Evolutionary conservation across 2,888 invertebrate species (phyloP).

Genomic region (Dermolepida albohirtum): DNA sequence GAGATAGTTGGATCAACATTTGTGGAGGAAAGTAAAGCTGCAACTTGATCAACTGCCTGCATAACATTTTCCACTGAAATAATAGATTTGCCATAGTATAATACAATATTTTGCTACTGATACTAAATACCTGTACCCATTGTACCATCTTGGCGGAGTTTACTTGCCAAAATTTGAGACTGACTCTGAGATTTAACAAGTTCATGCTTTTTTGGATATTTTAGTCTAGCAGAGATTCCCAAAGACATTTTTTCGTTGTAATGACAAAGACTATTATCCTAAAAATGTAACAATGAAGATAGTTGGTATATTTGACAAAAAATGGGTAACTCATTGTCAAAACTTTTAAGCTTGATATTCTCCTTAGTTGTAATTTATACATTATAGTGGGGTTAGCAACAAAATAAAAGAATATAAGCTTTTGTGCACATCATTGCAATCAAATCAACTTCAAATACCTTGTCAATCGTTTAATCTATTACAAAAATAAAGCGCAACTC

Average conservation of each 20-base stretch:
- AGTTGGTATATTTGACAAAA: slow-evolving; percentile 48
- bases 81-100: neutral
- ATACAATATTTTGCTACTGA: neutral
- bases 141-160: slow-evolving; percentile 63
- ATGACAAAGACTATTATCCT: slow-evolving; percentile 46
- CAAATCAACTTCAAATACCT: slow-evolving; percentile 45
- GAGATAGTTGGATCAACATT: slow-evolving; percentile 75
- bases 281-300: slow-evolving; percentile 50
- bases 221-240: slow-evolving; percentile 63
- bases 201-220: slow-evolving; percentile 63
- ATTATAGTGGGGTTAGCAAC: slow-evolving; percentile 10
- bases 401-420: slow-evolving; percentile 16
- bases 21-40: slow-evolving; percentile 80
- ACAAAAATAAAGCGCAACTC: slow-evolving; percentile 52
- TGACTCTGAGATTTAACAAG: slow-evolving; percentile 63
- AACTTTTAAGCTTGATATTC: slow-evolving; percentile 42
- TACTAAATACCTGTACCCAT: slow-evolving; percentile 60
- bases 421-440: slow-evolving; percentile 1
- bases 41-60: slow-evolving; percentile 84
- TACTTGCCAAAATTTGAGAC: slow-evolving; percentile 63
- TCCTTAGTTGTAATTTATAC: slow-evolving; percentile 3
- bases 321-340: slow-evolving; percentile 56
- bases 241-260: slow-evolving; percentile 59
- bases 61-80: slow-evolving; percentile 83
- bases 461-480: slow-evolving; percentile 46